These are phyloP conservation scores for Hylaeus volcanicus DNA, from an alignment of 1,140 invertebrate genomes.

Conservation along the genomic window DNA sequence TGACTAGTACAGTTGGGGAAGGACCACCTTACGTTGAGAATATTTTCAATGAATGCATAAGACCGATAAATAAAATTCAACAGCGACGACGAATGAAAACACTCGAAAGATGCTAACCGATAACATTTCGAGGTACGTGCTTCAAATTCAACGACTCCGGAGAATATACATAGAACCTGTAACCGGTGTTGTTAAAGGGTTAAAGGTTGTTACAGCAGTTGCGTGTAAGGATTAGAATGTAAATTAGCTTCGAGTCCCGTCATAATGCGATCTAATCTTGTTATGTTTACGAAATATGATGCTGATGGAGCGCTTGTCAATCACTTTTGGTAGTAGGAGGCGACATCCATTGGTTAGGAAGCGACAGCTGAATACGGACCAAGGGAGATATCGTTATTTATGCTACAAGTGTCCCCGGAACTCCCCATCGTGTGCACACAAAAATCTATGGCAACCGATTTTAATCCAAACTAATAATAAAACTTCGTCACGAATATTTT, in stretches of 20 bases:
- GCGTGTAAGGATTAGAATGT: constrained; percentile 70
- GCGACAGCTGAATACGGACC: constrained; percentile 64
- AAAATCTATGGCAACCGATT: constrained; percentile 31
- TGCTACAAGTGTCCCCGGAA: constrained; percentile 55
- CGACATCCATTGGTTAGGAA: constrained; percentile 60
- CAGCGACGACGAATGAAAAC: too few species aligned
- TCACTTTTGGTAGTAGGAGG: constrained; percentile 66
- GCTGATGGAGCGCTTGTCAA: constrained; percentile 70
- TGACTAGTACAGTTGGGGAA: too few species aligned
- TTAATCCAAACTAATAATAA: constrained; percentile 63
- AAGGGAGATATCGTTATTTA: constrained; percentile 72
- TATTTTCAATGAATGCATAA: too few species aligned
- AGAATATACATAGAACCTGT: neutral
- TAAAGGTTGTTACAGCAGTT: constrained; percentile 16
- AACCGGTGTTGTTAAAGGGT: neutral
- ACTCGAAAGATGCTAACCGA: too few species aligned
- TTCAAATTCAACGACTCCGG: too few species aligned
- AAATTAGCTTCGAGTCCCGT: constrained; percentile 70
- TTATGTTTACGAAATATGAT: constrained; percentile 76
- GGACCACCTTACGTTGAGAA: too few species aligned
- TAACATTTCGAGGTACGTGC: too few species aligned
- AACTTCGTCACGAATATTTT: constrained; percentile 28
- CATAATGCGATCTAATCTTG: constrained; percentile 75
- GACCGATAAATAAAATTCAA: too few species aligned
- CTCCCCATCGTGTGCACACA: constrained; percentile 48